A percentile compares a stretch with the other conserved stretches of the same genome.
phyloP scores from a whole-genome alignment of 2,113 vertebrate species.

The Poecile atricapillus region DNA sequence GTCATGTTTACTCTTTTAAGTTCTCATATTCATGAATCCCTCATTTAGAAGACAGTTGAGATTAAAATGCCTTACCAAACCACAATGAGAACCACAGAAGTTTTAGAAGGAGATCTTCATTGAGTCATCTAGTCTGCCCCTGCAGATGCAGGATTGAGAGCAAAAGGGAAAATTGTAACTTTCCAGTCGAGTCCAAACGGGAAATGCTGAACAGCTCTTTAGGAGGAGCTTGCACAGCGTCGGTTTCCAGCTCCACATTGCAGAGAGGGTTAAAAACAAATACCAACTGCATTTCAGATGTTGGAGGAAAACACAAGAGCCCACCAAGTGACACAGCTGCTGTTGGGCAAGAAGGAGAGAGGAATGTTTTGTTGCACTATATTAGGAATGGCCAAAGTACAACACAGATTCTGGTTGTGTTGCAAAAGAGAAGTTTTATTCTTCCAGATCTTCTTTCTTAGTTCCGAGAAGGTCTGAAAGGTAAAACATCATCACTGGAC shows the following conservation, averaged over 20 bases:
- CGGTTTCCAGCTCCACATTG: background rate
- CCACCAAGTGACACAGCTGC: background rate
- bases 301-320: background rate
- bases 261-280: constrained; percentile 7
- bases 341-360: background rate
- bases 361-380: background rate
- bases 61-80: background rate
- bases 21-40: background rate
- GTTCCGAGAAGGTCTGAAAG: no score
- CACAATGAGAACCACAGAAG: background rate
- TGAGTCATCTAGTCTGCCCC: background rate
- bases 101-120: background rate
- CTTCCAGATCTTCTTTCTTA: no score
- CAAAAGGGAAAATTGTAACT: background rate
- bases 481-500: no score
- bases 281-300: background rate
- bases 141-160: background rate
- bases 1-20: background rate
- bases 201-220: background rate
- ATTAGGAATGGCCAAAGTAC: no score
- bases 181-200: background rate
- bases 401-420: no score
- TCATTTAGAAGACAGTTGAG: background rate
- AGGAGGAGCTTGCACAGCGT: background rate
- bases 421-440: no score